A percentile compares a stretch with the other conserved stretches of the same genome.
Conservation (phyloP, 2,888 invertebrate genomes). For the Schizotus pectinicornis region DNA sequence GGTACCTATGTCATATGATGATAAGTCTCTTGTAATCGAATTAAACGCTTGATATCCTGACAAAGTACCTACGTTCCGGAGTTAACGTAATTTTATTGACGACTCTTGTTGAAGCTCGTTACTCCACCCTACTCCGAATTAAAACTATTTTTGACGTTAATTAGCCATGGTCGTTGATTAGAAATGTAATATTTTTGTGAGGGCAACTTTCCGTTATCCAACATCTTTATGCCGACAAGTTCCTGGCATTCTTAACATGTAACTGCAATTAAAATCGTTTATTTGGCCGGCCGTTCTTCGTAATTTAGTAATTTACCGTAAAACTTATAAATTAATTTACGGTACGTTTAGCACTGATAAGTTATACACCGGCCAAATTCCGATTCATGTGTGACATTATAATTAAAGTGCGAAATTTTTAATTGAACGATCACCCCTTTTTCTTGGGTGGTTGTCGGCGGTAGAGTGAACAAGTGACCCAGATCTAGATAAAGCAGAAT, state of each 20-base stretch:
- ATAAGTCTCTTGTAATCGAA: conserved; percentile 17
- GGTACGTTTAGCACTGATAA: conserved; percentile 23
- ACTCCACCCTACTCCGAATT: conserved; percentile 5
- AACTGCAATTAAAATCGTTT: conserved; percentile 23
- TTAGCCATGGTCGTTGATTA: conserved; percentile 29
- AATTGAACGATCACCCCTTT: neutral
- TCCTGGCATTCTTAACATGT: conserved; percentile 9
- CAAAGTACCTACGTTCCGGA: neutral
- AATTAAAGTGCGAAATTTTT: conserved; percentile 2
- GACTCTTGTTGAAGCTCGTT: neutral
- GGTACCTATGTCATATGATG: conserved; percentile 8
- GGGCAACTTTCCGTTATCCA: conserved; percentile 23
- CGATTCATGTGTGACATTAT: conserved; percentile 9
- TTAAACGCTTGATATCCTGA: conserved; percentile 18
- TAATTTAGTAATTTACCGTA: conserved; percentile 28
- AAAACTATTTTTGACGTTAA: conserved; percentile 22
- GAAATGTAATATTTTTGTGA: conserved; percentile 19
- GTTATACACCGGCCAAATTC: conserved; percentile 1
- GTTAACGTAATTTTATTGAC: neutral
- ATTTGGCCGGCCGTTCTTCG: conserved; percentile 13
- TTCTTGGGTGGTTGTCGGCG: conserved; percentile 8
- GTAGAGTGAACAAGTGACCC: conserved; percentile 40
- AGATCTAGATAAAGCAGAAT: conserved; percentile 42
- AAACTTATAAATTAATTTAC: conserved; percentile 28
- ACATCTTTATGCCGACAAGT: neutral